Base-by-base conservation (phyloP, 2,888 invertebrate species). In the Poecilobothrus nobilitatus region DNA sequence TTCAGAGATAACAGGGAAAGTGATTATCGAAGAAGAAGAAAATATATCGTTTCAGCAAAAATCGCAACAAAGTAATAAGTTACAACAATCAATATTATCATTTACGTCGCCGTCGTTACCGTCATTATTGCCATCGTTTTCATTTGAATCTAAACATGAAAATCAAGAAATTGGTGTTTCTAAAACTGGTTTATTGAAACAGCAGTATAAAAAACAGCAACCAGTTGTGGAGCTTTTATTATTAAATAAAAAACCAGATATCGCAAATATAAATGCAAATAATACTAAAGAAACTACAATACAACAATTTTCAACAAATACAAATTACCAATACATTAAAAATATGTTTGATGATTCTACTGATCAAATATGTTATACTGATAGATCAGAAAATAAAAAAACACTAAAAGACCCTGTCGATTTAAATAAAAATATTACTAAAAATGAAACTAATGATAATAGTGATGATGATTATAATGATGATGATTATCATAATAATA, bases 1-100 rank as follows among this genome's bases (percentile, higher is more conserved):
- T 65, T 7, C n/a, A 34, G 12, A 65, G 4, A 65, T 62, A 61
- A 33, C n/a, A 65, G 65, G 65, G 37, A 65, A 65, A 65, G 65
- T 65, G n/a, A 65, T 65, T 37, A 27, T 27, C 5, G 27, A 27
- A 27, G 33, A 34, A 64, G 22, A 65, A 37, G 2, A 53, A 53
- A 53, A 53, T 53, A 12, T 2, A 53, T 53, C n/a, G 6, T 18
- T 53, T 2, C 15, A 15, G 6, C 5, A 53, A 53, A 53, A 18
- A 53, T 53, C 18, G 2, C 5, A 53, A 18, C 12, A 9, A 1
- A 53, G 9, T 53, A 8, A 9, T 53, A 53, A n/a, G 9, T 15
- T 15, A 53, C 15, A 12, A 53, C n/a, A 18, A 12, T 53, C 18
- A 53, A 53, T n/a, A 18, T 18, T 18, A 44, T 15, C 44, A 12